These are phyloP conservation scores for Mechanitis messenoides DNA, from an alignment of 2,888 invertebrate genomes.

Conservation along the genomic window DNA sequence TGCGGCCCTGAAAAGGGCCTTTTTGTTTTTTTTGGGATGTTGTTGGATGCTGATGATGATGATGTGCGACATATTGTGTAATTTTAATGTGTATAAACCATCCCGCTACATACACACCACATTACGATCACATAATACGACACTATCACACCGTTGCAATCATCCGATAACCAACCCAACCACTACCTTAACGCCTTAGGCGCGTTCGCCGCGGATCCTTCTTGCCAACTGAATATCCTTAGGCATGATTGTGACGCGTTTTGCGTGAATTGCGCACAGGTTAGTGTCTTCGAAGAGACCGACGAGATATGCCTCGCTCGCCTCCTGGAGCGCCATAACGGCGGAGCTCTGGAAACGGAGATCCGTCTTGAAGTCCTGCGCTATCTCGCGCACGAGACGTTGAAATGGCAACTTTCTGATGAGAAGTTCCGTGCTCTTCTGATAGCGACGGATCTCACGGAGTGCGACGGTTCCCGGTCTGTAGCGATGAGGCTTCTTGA, in stretches of 20 bases:
- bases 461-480: slow-evolving; percentile 82
- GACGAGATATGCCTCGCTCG: slow-evolving; percentile 92
- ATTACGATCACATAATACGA: too few species aligned
- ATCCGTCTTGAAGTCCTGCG: slow-evolving; percentile 97
- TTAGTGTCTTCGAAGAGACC: slow-evolving; percentile 98
- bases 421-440: slow-evolving; percentile 90
- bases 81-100: too few species aligned
- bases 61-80: too few species aligned
- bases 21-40: too few species aligned
- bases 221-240: slow-evolving; percentile 97
- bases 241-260: slow-evolving; percentile 98
- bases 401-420: slow-evolving; percentile 94
- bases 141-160: too few species aligned
- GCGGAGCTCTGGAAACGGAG: slow-evolving; percentile 93
- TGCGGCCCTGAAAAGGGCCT: too few species aligned
- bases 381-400: slow-evolving; percentile 92
- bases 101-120: too few species aligned
- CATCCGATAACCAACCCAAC: too few species aligned
- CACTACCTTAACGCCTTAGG: slow-evolving; percentile 73
- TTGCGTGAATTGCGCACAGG: slow-evolving; percentile 97
- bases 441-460: slow-evolving; percentile 82
- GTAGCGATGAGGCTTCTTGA: slow-evolving; percentile 84
- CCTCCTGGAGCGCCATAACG: slow-evolving; percentile 95
- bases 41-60: too few species aligned
- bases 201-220: slow-evolving; percentile 96